A percentile compares a stretch with the other conserved stretches of the same genome.
Evolutionary conservation across 1,140 invertebrate species (phyloP).

Genomic region (Lepidurus packardi): DNA sequence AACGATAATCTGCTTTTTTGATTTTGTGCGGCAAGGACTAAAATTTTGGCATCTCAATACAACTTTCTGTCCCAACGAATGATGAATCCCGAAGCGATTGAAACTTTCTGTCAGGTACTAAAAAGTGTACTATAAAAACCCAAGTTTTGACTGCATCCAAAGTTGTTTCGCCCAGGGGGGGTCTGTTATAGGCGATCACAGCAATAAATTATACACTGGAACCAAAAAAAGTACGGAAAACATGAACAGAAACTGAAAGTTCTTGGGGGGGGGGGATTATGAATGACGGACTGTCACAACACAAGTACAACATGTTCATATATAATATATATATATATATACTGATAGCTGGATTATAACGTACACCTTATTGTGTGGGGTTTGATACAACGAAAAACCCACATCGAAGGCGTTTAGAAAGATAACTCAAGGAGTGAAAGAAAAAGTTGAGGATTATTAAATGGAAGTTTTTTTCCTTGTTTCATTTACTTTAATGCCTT

Average conservation of each 20-base stretch:
- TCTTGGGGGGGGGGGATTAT: neutral
- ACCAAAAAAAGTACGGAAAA: neutral
- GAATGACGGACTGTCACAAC: neutral
- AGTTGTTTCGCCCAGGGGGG: neutral
- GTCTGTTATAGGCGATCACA: neutral
- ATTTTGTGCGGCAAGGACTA: slow-evolving; percentile 14
- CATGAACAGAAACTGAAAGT: neutral
- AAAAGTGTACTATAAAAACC: slow-evolving; percentile 21
- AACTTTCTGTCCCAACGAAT: neutral
- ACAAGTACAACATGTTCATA: slow-evolving; percentile 9
- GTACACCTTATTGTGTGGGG: neutral
- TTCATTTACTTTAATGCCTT: neutral
- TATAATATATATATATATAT: slow-evolving; percentile 19
- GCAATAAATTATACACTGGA: neutral
- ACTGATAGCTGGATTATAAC: slow-evolving; percentile 22
- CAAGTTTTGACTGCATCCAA: slow-evolving; percentile 11
- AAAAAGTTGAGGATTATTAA: neutral
- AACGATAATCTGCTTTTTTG: slow-evolving; percentile 43
- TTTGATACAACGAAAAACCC: neutral
- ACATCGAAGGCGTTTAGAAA: neutral
- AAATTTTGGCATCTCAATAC: neutral
- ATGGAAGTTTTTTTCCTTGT: slow-evolving; percentile 8
- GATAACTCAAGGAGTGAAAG: neutral
- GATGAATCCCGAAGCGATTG: neutral
- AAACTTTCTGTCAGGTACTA: neutral